Base-by-base conservation (phyloP, 2,888 invertebrate species). In the Hypsopygia costalis region DNA sequence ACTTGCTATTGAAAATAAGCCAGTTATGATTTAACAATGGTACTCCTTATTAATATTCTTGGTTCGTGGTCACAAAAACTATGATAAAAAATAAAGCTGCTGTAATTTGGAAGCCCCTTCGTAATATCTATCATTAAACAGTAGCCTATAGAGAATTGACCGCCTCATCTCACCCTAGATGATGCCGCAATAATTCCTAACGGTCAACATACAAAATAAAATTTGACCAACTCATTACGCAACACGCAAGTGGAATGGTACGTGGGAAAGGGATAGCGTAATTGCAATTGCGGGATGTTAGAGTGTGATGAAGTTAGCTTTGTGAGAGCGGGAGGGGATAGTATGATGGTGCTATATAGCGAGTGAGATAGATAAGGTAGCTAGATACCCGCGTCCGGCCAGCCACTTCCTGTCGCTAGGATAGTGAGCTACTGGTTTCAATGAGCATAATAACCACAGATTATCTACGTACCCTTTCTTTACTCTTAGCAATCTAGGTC, bases 341-440 rank as follows among this genome's bases (percentile, higher is more conserved):
- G 58, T 68, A 68, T 71, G 72, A 69, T 66, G 65, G 65, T 64
- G 70, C 68, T 70, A 66, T 65, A 66, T 68, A 72, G 68, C 67
- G 79, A 82, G 71, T 68, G 77, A 77, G 85, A 82, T 71, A 76
- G 81, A 77, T 69, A 72, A 68, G 73, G 81, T 79, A 75, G 86
- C 76, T 81, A 82, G 85, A 83, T 86, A 86, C 62, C 74, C 63
- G 72, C 81, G 74, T 85, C 85, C 83, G 86, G 80, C 75, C 51
- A 62, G 65, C 43, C 62, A 64, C 73, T 86, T 85, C 87, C 85
- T 81, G 83, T 58, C 69, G 64, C 58, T 55, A 49, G 51, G 47
- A 52, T 56, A 54, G 60, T 49, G 20, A 16, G 16, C 16, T 4
- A 16, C 16, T 16, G 16, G 16, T 16, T 16, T 4, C 4, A 16